Evolutionary conservation across 2,113 vertebrate species (phyloP).

Genomic region (Phaethon lepturus): DNA sequence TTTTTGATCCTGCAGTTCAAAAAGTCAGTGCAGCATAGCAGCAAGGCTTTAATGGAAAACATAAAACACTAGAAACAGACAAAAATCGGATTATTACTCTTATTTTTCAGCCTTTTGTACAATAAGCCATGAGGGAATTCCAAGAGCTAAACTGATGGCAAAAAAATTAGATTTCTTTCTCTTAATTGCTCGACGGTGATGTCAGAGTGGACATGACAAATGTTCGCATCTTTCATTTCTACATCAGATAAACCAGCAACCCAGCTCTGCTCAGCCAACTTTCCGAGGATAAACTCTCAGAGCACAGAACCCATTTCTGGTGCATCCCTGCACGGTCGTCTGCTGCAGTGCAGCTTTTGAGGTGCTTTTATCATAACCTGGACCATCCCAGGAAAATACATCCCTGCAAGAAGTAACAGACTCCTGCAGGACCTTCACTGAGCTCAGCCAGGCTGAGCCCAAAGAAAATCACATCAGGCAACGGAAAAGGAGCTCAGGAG

Average conservation of each 20-base stretch:
- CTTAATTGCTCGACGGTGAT: constrained; percentile 68
- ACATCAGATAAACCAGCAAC: constrained; percentile 35
- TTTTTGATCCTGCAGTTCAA: constrained; percentile 73
- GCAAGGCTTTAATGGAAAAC: constrained; percentile 73
- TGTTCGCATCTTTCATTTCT: constrained; percentile 24
- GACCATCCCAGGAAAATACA: background rate
- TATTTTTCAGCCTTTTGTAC: constrained; percentile 69
- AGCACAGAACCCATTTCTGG: constrained; percentile 47
- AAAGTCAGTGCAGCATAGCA: constrained; percentile 62
- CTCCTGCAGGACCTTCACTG: fast-evolving
- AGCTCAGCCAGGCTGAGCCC: background rate
- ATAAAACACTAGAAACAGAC: constrained; percentile 76
- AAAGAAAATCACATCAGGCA: background rate
- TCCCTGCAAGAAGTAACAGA: background rate
- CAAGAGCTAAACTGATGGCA: constrained; percentile 71
- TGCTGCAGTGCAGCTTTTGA: background rate
- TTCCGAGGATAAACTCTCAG: background rate
- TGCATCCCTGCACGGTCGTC: background rate
- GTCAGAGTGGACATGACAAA: constrained; percentile 59
- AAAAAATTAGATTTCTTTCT: constrained; percentile 74
- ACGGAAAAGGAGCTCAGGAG: background rate
- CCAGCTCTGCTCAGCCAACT: constrained; percentile 38
- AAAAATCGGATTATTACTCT: constrained; percentile 75
- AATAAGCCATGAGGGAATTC: constrained; percentile 75
- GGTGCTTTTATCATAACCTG: background rate